phyloP scores from a whole-genome alignment of 2,888 invertebrate genomes.

The Lycocerus yunnanus region DNA sequence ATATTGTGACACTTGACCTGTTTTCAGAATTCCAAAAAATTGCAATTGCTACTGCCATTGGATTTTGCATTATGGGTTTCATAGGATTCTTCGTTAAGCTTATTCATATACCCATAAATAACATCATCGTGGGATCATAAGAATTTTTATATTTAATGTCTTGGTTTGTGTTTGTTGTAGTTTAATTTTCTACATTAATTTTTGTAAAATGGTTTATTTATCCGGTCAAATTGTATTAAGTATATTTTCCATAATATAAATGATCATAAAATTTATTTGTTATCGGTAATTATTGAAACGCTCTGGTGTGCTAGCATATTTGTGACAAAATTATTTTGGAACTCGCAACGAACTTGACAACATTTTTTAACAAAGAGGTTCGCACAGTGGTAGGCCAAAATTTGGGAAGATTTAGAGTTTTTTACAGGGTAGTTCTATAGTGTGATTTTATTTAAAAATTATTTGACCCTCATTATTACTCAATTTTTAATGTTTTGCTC shows the following conservation, averaged over 20 bases:
- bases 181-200: constrained; percentile 29
- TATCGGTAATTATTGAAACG: too few relatives aligned
- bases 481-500: too few relatives aligned
- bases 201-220: neutral
- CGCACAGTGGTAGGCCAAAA: too few relatives aligned
- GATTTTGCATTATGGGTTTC: constrained; percentile 99
- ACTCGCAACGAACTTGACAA: too few relatives aligned
- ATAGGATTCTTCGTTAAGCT: constrained; percentile 99
- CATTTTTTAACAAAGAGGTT: too few relatives aligned
- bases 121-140: constrained; percentile 89
- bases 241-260: neutral
- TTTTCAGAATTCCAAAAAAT: constrained; percentile 97
- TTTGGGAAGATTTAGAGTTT: too few relatives aligned
- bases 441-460: too few relatives aligned
- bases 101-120: constrained; percentile 99
- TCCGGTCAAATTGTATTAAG: neutral
- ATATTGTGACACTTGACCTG: neutral
- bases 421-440: too few relatives aligned
- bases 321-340: too few relatives aligned
- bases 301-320: too few relatives aligned
- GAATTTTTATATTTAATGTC: constrained; percentile 20
- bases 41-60: constrained; percentile 98
- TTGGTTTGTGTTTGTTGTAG: constrained; percentile 18
- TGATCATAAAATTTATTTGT: too few relatives aligned
- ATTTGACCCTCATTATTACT: too few relatives aligned